phyloP scores from a whole-genome alignment of 2,113 vertebrate species.

The Podarcis raffonei region DNA sequence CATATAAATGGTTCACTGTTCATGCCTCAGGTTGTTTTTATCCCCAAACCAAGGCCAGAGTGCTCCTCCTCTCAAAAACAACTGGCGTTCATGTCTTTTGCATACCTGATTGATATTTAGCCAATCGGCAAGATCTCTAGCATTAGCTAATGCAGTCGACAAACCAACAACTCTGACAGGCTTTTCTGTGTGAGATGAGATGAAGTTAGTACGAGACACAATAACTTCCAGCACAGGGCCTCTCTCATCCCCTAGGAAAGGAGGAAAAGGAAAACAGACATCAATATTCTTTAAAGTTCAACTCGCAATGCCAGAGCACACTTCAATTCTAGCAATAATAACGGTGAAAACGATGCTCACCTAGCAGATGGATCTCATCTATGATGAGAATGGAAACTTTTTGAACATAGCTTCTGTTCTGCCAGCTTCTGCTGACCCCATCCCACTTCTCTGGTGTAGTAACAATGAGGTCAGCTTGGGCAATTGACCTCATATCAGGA shows the following conservation, averaged over 20 bases:
- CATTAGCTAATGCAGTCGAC: constrained; percentile 96
- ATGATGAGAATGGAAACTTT: constrained; percentile 98
- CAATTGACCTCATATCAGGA: constrained; percentile 94
- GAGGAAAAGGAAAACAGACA: constrained; percentile 42
- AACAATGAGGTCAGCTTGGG: constrained; percentile 94
- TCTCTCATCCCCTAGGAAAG: constrained; percentile 90
- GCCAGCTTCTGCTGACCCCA: constrained; percentile 97
- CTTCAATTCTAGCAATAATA: constrained; percentile 21
- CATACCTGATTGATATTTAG: constrained; percentile 91
- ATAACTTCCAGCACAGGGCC: constrained; percentile 97
- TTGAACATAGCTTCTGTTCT: constrained; percentile 95
- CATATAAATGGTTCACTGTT: not conserved
- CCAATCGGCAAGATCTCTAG: constrained; percentile 97
- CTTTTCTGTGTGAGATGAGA: constrained; percentile 95
- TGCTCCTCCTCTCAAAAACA: not conserved
- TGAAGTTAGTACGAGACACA: constrained; percentile 98
- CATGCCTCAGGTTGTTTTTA: constrained; percentile 36
- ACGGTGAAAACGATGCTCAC: constrained; percentile 70
- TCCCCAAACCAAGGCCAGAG: not conserved
- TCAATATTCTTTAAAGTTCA: constrained; percentile 41
- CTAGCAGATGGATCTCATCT: constrained; percentile 96
- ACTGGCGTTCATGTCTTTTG: not conserved
- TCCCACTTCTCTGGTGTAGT: constrained; percentile 99
- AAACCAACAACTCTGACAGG: constrained; percentile 92
- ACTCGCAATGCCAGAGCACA: constrained; percentile 25